phyloP scores from a whole-genome alignment of 2,113 vertebrate genomes.

The Vulpes ferrilata region DNA sequence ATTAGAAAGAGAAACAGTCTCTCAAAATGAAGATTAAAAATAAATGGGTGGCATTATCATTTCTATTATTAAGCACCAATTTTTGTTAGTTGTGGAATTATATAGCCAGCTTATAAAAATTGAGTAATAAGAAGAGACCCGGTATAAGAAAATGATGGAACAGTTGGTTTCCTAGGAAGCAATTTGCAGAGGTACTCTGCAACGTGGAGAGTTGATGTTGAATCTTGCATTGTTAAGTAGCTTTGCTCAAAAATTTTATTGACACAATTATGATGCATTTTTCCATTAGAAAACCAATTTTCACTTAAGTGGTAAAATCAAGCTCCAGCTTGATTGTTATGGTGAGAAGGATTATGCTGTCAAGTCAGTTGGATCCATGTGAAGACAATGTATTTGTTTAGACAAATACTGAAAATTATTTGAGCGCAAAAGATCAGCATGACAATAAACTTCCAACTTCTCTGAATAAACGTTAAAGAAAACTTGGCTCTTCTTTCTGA shows the following conservation, averaged over 20 bases:
- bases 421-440: constrained; percentile 51
- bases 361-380: constrained; percentile 41
- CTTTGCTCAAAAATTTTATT: constrained; percentile 63
- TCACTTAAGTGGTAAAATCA: constrained; percentile 75
- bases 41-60: background rate
- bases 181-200: constrained; percentile 54
- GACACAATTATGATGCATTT: constrained; percentile 72
- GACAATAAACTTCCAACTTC: constrained; percentile 42
- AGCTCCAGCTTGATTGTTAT: constrained; percentile 70
- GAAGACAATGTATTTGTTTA: constrained; percentile 28
- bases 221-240: constrained; percentile 57
- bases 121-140: background rate
- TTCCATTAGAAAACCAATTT: constrained; percentile 79
- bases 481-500: background rate
- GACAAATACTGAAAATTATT: constrained; percentile 65
- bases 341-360: constrained; percentile 47
- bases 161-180: background rate
- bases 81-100: constrained; percentile 40
- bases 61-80: constrained; percentile 6
- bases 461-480: constrained; percentile 25
- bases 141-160: background rate
- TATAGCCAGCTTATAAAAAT: constrained; percentile 50
- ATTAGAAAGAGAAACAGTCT: background rate
- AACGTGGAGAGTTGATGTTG: background rate
- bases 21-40: constrained; percentile 40